These are phyloP conservation scores for Talpa occidentalis DNA, from an alignment of 2,113 vertebrate genomes.

Conservation along the genomic window DNA sequence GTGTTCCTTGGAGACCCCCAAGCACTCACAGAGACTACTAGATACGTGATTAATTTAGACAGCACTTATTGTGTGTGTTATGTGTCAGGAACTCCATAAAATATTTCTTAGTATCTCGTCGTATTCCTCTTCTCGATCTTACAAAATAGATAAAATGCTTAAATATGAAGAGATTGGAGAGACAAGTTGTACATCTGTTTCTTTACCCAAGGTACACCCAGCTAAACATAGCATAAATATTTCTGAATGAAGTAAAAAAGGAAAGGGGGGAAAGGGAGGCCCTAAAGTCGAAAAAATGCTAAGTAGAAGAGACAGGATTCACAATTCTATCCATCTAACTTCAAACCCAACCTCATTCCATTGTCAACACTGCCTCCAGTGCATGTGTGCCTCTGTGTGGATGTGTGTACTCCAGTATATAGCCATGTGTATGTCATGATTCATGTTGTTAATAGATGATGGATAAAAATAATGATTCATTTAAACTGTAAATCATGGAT, in stretches of 20 bases:
- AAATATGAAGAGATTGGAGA: conserved; percentile 18
- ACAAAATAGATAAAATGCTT: conserved; percentile 29
- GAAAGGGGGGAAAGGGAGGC: background rate
- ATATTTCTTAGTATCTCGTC: background rate
- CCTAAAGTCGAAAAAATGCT: background rate
- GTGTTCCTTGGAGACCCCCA: background rate
- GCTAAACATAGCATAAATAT: background rate
- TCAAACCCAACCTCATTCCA: background rate
- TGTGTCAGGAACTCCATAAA: background rate
- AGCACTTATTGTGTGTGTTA: background rate
- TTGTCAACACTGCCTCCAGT: background rate
- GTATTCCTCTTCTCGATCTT: background rate
- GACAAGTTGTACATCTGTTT: background rate
- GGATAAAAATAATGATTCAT: background rate
- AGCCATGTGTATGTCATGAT: background rate
- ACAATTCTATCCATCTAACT: background rate
- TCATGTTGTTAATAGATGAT: background rate
- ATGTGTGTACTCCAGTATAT: background rate
- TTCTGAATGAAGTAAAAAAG: conserved; percentile 32
- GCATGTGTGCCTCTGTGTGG: background rate
- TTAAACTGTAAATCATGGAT: background rate
- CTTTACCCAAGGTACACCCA: background rate
- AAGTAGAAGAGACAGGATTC: background rate
- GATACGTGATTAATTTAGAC: background rate
- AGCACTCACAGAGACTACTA: background rate